Percentiles rank a stretch among this genome's conserved stretches.
These are phyloP conservation scores for Pristionchus mayeri DNA, from an alignment of 2,888 invertebrate genomes.

Conservation along the genomic window DNA sequence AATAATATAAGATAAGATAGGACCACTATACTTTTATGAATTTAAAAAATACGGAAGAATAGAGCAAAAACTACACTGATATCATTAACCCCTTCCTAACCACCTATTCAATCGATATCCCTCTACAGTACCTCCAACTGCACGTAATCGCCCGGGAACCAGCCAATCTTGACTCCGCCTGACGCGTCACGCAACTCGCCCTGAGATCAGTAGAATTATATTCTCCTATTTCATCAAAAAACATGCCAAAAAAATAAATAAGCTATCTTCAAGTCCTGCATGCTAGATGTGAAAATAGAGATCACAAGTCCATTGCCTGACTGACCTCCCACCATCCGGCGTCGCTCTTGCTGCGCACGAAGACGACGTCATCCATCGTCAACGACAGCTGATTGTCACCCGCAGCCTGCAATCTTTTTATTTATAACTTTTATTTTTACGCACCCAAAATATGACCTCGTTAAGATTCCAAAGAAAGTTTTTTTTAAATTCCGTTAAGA, in stretches of 20 bases:
- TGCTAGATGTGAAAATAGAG: neutral
- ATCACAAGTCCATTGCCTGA: constrained; percentile 76
- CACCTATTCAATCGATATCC: neutral
- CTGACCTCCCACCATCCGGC: constrained; percentile 99
- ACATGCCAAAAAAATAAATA: neutral
- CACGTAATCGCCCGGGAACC: constrained; percentile 99
- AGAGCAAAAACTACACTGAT: no score
- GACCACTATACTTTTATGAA: no score
- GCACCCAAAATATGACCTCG: no score
- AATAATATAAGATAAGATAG: no score
- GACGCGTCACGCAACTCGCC: constrained; percentile 57
- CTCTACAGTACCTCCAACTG: constrained; percentile 80
- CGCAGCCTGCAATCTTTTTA: constrained; percentile 89
- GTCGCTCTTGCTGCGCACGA: constrained; percentile 95
- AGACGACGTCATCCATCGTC: constrained; percentile 88
- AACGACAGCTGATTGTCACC: constrained; percentile 92
- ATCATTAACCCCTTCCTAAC: no score
- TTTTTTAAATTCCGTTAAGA: neutral
- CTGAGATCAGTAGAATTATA: no score
- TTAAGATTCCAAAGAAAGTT: no score
- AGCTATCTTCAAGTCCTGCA: neutral
- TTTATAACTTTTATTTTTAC: no score
- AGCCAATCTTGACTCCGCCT: constrained; percentile 87
- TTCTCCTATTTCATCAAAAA: neutral
- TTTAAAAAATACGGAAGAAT: no score